Conservation (phyloP, 1,140 invertebrate genomes). For the Tetraneura akinire region DNA sequence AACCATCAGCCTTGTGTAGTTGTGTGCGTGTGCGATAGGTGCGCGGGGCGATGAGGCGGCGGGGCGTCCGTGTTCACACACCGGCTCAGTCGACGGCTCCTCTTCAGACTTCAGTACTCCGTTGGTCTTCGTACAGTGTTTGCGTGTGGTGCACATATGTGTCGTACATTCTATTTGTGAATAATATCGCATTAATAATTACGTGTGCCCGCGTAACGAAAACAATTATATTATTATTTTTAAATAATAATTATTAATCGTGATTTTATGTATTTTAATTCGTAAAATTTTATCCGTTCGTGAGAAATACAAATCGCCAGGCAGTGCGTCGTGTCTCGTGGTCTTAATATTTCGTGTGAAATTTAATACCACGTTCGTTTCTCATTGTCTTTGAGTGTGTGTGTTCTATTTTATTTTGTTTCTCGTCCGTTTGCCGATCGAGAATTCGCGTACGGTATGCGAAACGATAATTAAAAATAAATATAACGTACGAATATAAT, state of each 20-base stretch:
- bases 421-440: no score
- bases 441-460: no score
- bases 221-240: background rate
- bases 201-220: no score
- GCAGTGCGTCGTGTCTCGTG: no score
- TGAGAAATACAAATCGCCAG: background rate
- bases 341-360: no score
- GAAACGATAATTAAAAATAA: no score
- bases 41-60: slow-evolving; percentile 44
- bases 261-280: background rate
- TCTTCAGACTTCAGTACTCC: slow-evolving; percentile 48
- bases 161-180: background rate
- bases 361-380: no score
- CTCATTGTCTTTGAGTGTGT: no score
- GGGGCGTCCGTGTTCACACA: slow-evolving; percentile 50
- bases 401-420: no score
- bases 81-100: slow-evolving; percentile 46
- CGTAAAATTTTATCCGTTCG: background rate
- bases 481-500: no score
- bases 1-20: slow-evolving; percentile 31
- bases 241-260: background rate
- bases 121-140: slow-evolving; percentile 50
- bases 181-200: no score
- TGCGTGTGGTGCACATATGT: background rate
- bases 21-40: background rate